Conservation (phyloP, 2,888 invertebrate species). For the Lacanobia oleracea region DNA sequence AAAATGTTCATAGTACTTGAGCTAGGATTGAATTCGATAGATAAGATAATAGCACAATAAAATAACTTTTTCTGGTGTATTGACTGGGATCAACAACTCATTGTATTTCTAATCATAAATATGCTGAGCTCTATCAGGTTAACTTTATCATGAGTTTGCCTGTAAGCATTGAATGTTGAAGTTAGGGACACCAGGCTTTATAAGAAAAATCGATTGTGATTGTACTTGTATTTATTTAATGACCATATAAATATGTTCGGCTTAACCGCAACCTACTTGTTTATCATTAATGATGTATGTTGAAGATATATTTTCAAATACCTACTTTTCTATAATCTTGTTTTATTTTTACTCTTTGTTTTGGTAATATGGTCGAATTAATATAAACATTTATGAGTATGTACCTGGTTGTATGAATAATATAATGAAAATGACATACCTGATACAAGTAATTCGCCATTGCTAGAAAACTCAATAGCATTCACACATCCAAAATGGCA, state of each 20-base stretch:
- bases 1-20: not conserved
- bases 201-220: not conserved
- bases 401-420: not conserved
- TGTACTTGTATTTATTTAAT: not conserved
- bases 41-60: not conserved
- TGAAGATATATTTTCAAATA: conserved; percentile 1
- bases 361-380: not conserved
- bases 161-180: not conserved
- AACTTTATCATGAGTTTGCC: too few species aligned
- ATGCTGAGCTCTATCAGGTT: not conserved
- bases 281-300: conserved; percentile 23
- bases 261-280: conserved; percentile 41
- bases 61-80: not conserved
- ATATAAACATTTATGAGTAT: not conserved
- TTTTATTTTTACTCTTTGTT: not conserved
- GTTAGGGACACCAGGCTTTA: not conserved
- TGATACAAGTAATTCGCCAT: conserved; percentile 96
- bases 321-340: not conserved
- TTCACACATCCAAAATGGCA: conserved; percentile 99
- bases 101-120: not conserved
- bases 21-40: too few species aligned
- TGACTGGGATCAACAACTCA: not conserved
- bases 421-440: conserved; percentile 90
- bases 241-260: not conserved
- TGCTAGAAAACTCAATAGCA: conserved; percentile 97